phyloP scores from a whole-genome alignment of 2,797 vertebrate genomes.

The Coendou prehensilis region DNA sequence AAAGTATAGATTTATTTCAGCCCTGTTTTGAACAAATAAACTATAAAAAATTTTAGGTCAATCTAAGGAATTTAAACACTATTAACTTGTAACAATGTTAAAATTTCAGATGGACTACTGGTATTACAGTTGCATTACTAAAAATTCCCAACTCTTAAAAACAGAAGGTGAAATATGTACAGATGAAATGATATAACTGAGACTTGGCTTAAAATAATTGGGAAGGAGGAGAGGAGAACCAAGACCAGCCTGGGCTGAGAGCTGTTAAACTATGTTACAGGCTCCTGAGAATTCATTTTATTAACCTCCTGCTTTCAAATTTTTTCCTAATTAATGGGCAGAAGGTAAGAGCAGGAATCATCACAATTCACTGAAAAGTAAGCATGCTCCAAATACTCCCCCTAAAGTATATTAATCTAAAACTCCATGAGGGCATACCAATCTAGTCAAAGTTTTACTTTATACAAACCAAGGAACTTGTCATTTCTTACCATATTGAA shows the following conservation, averaged over 20 bases:
- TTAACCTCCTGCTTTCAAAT: neutral
- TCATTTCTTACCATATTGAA: slow-evolving; percentile 95
- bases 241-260: neutral
- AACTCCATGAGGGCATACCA: neutral
- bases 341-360: neutral
- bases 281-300: neutral
- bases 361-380: neutral
- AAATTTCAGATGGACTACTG: neutral
- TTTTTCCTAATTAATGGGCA: slow-evolving; percentile 20
- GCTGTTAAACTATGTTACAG: neutral
- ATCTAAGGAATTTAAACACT: neutral
- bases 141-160: neutral
- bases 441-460: slow-evolving; percentile 58
- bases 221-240: neutral
- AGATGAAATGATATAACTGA: slow-evolving; percentile 2
- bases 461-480: slow-evolving; percentile 67
- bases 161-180: neutral
- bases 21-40: slow-evolving; percentile 21
- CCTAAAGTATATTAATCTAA: slow-evolving; percentile 2
- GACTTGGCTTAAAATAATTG: neutral
- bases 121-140: neutral
- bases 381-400: neutral
- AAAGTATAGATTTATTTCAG: slow-evolving; percentile 22
- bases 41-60: neutral
- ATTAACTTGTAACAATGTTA: slow-evolving; percentile 34